Evolutionary conservation across 35 echinoderm and acorn worm species (phyloP), one percentile per base, ranked within the genome.

Genomic region (Apostichopus californicus): DNA sequence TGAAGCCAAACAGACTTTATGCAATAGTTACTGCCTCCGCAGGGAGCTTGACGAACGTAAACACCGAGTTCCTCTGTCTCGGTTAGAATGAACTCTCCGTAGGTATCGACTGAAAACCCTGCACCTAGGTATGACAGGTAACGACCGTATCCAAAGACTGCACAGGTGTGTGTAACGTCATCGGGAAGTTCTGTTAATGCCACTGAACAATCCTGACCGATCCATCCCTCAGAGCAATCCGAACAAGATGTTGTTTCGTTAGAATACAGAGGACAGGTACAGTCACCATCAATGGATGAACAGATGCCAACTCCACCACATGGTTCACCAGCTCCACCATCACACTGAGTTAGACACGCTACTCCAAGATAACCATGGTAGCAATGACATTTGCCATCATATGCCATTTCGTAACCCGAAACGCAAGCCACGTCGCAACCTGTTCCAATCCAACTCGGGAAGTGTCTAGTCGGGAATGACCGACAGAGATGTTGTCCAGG

Each of bases 231-330:
- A 5, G 54, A 73, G 79, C 96, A 98, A 26, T 58, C 65, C 7
- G 83, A 68, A 89, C 96, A 98, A 73, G 86, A 46, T 54, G 92
- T 90, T 15, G 26, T 23, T 78, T 90, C 15, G 52, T 82, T 90
- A n/a, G 63, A 55, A 78, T 83, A 93, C 18, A 92, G 17, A 72
- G 96, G 93, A 71, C 96, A 98, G 7, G 86, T 88, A 92, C 96
- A 98, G 0, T 73, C 58, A 20, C 96, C 96, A 68, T 78, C 78
- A 9, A 57, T 20, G 0, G 52, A 8, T 56, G 64, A 63, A 72
- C 96, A 98, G 46, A 95, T 55, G 24, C 96, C 96, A 89, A 79
- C 80, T 54, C 92, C 88, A 60, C 92, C 92, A 91, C 96, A 98
- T 14, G 93, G 90, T 56, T 73, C 78, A 8, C 70, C 92, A 78